Conservation (phyloP, 2,888 invertebrate genomes). For the Drosophila conformis region DNA sequence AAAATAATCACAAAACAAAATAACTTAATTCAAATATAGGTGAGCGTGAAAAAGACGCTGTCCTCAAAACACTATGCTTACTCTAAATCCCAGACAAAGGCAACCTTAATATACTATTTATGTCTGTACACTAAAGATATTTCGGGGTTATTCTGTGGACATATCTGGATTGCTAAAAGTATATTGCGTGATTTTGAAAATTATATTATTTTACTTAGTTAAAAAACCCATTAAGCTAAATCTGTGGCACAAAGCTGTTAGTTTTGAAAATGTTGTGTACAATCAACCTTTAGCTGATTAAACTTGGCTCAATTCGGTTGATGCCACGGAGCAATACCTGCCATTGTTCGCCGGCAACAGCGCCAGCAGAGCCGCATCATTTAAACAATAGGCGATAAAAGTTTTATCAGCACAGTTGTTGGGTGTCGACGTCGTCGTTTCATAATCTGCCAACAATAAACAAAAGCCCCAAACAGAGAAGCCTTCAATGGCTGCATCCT, state of each 20-base stretch:
- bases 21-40: no score
- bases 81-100: not conserved
- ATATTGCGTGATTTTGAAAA: not conserved
- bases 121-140: not conserved
- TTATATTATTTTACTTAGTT: not conserved
- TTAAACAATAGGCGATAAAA: conserved; percentile 62
- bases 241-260: not conserved
- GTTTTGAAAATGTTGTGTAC: conserved; percentile 18
- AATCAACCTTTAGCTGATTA: conserved; percentile 46
- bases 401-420: conserved; percentile 54
- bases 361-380: conserved; percentile 28
- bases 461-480: conserved; percentile 50
- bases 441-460: conserved; percentile 71
- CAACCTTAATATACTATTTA: not conserved
- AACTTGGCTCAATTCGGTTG: conserved; percentile 39
- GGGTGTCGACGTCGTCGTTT: conserved; percentile 51
- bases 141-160: not conserved
- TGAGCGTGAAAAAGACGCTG: no score
- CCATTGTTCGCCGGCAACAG: conserved; percentile 33
- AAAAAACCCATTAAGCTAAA: conserved; percentile 16
- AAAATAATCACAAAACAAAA: no score
- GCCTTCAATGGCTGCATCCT: conserved; percentile 42
- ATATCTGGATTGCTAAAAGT: not conserved
- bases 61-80: no score
- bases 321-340: conserved; percentile 26